Conservation (phyloP, 2,888 invertebrate genomes). For the Scotopteryx bipunctaria region DNA sequence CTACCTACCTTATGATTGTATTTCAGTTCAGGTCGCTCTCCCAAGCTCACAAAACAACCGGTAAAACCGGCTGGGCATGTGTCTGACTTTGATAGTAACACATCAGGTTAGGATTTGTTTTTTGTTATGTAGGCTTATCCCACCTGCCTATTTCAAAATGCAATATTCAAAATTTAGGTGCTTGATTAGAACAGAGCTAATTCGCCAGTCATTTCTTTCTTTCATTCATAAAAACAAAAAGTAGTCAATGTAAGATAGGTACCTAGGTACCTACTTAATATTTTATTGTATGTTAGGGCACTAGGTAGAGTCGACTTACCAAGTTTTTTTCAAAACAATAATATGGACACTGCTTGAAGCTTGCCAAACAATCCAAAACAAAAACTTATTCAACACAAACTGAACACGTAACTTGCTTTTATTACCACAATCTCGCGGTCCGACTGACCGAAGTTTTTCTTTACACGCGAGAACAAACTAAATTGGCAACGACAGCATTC, state of each 20-base stretch:
- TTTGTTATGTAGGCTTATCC: neutral
- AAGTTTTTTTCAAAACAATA: too few species aligned
- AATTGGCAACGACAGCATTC: too few species aligned
- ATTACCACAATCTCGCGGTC: too few species aligned
- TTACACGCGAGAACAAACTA: slow-evolving; percentile 3
- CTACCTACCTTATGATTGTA: neutral
- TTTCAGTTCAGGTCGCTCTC: neutral
- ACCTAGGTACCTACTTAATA: neutral
- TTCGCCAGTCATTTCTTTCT: too few species aligned
- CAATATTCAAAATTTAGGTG: too few species aligned
- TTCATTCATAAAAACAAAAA: too few species aligned
- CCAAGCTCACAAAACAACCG: slow-evolving; percentile 13
- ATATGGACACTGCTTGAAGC: too few species aligned
- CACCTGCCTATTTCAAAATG: too few species aligned
- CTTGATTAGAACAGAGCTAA: too few species aligned
- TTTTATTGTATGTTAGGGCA: neutral
- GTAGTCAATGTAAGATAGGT: too few species aligned
- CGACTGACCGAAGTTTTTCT: too few species aligned
- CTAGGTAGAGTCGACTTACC: neutral
- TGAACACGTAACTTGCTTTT: neutral
- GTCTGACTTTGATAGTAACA: neutral
- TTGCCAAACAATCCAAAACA: neutral
- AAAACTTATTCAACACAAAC: neutral
- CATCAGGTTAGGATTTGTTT: too few species aligned
- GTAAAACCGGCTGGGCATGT: slow-evolving; percentile 16